These are phyloP conservation scores for Apoda limacodes DNA, from an alignment of 2,888 invertebrate genomes.

Conservation along the genomic window DNA sequence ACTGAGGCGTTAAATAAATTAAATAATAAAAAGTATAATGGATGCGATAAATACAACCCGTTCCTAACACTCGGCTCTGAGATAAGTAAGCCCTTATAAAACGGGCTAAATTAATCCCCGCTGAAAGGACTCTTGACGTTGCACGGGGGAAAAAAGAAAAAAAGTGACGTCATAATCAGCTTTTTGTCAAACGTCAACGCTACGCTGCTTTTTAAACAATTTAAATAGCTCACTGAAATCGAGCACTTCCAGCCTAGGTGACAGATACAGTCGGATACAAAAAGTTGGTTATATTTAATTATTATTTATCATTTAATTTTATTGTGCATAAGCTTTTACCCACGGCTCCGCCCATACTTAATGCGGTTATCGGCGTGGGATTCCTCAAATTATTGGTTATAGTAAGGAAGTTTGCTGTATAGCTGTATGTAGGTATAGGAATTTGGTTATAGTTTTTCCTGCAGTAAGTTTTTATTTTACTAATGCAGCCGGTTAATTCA, in stretches of 20 bases:
- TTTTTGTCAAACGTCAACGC: constrained; percentile 64
- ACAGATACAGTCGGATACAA: constrained; percentile 26
- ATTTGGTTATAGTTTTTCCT: too few relatives aligned
- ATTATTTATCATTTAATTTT: too few relatives aligned
- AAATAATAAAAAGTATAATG: constrained; percentile 69
- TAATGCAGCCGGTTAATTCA: too few relatives aligned
- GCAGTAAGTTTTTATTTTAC: too few relatives aligned
- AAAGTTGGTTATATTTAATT: too few relatives aligned
- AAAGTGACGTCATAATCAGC: constrained; percentile 68
- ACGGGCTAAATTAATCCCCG: constrained; percentile 63
- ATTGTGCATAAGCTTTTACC: too few relatives aligned
- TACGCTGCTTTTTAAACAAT: constrained; percentile 53
- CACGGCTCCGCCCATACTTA: too few relatives aligned
- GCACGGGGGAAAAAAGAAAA: constrained; percentile 41
- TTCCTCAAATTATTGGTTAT: too few relatives aligned
- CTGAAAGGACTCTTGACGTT: constrained; percentile 51
- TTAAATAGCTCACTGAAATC: constrained; percentile 53
- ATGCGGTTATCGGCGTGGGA: too few relatives aligned
- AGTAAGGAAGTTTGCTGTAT: too few relatives aligned
- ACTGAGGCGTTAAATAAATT: constrained; percentile 65
- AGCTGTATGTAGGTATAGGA: too few relatives aligned
- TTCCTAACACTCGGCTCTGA: constrained; percentile 48
- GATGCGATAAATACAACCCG: constrained; percentile 64
- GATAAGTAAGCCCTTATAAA: constrained; percentile 67
- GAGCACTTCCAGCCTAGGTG: constrained; percentile 23